Evolutionary conservation across 2,113 vertebrate species (phyloP).

Genomic region (Epinephelus moara): DNA sequence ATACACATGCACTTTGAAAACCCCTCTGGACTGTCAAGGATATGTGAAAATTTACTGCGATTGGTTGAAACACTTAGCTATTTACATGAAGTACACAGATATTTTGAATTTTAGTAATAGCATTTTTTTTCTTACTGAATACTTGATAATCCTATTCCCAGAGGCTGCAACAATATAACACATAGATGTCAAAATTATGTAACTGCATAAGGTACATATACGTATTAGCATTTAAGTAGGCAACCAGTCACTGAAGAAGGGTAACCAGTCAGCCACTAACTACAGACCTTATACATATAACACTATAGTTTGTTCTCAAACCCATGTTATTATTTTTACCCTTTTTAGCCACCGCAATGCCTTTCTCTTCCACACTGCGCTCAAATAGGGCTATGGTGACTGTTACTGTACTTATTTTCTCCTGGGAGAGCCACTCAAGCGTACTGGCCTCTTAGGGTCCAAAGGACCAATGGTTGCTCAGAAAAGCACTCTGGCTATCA

Average conservation of each 20-base stretch:
- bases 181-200: not conserved
- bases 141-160: not conserved
- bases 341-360: not conserved
- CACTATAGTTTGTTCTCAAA: not conserved
- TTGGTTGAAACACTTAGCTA: not conserved
- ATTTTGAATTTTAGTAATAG: not conserved
- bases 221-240: no score
- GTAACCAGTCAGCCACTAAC: no score
- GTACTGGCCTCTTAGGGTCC: conserved; percentile 17
- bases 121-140: not conserved
- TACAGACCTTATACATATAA: not conserved
- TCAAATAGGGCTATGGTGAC: not conserved
- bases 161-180: not conserved
- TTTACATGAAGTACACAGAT: not conserved
- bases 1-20: not conserved
- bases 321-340: not conserved
- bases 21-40: not conserved
- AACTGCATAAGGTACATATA: not conserved
- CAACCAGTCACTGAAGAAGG: no score
- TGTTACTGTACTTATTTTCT: conserved; percentile 30
- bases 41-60: not conserved
- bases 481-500: conserved; percentile 20
- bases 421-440: conserved; percentile 35
- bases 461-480: conserved; percentile 16
- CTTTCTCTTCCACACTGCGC: not conserved